A percentile compares a stretch with the other conserved stretches of the same genome.
These are phyloP conservation scores for Drosophila cognata DNA, from an alignment of 2,888 invertebrate genomes.

Conservation along the genomic window DNA sequence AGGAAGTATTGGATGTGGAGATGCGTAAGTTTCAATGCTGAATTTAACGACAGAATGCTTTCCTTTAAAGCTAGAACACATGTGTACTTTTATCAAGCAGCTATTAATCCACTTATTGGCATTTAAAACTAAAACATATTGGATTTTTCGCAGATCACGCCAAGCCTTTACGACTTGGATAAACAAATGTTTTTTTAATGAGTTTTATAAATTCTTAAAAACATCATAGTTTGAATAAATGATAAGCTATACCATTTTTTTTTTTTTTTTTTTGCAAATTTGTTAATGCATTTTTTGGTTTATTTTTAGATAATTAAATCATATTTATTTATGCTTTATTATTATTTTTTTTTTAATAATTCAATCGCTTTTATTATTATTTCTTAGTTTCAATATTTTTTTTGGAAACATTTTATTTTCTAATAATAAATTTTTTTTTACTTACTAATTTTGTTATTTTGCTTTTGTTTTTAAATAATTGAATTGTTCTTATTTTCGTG, in stretches of 20 bases:
- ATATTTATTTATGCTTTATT: background rate
- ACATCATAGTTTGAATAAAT: background rate
- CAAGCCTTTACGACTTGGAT: background rate
- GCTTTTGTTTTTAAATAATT: background rate
- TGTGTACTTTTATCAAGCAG: no score
- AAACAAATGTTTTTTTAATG: background rate
- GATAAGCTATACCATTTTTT: background rate
- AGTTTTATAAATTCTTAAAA: background rate
- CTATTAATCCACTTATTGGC: background rate
- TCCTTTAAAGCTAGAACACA: background rate
- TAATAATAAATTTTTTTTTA: background rate
- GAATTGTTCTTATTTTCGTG: conserved; percentile 2
- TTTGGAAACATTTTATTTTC: background rate
- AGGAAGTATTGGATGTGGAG: conserved; percentile 44
- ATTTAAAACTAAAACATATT: background rate
- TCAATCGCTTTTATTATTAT: background rate
- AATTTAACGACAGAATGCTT: background rate
- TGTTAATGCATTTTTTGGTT: background rate
- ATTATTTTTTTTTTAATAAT: background rate
- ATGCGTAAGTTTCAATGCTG: conserved; percentile 42
- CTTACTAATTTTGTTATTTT: background rate
- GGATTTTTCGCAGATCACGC: background rate
- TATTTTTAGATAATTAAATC: background rate
- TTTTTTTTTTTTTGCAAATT: background rate
- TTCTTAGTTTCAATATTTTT: background rate